Evolutionary conservation across 2,888 invertebrate genomes (phyloP), one percentile per base, ranked within the genome.

Genomic region (Cantharis lateralis): DNA sequence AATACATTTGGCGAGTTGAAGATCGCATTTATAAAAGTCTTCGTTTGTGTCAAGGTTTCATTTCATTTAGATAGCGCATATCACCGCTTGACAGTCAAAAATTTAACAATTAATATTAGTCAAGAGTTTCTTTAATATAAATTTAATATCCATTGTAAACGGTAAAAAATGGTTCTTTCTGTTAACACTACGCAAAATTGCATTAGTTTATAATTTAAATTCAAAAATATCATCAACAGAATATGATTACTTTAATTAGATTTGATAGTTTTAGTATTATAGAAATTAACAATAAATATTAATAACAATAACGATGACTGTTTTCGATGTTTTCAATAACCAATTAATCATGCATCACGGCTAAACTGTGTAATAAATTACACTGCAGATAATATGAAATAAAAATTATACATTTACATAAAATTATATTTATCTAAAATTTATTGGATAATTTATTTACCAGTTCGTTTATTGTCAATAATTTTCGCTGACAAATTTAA

Each of bases 21-120:
- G 81, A 82, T 83, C 82, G 80, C 84, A 83, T 84, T 84, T 83
- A 82, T 83, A 83, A 83, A 81, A 80, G 81, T 80, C 80, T 78
- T 78, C 72, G 75, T 71, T 72, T 75, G 70, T 72, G 78, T 78
- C 78, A 73, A 76, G 72, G 75, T 78, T 76, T 75, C 75, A 71
- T 75, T 75, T 75, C 78, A 76, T 78, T 78, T 78, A 78, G 78
- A 78, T 78, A 78, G 75, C 75, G 78, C 78, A 73, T 75, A 78
- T 75, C 78, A 72, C 73, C 75, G 72, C 72, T 78, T 75, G 75
- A 76, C 75, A 75, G 73, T 72, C 62, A 72, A 73, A 78, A 75
- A 78, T 78, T 69, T 75, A 70, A 75, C 75, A 78, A 78, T 78
- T 78, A 78, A 78, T 78, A 78, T 75, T 69, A 70, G 68, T 76